Evolutionary conservation across 2,888 invertebrate genomes (phyloP), one percentile per base, ranked within the genome.

Genomic region (Drosophila seclusa): DNA sequence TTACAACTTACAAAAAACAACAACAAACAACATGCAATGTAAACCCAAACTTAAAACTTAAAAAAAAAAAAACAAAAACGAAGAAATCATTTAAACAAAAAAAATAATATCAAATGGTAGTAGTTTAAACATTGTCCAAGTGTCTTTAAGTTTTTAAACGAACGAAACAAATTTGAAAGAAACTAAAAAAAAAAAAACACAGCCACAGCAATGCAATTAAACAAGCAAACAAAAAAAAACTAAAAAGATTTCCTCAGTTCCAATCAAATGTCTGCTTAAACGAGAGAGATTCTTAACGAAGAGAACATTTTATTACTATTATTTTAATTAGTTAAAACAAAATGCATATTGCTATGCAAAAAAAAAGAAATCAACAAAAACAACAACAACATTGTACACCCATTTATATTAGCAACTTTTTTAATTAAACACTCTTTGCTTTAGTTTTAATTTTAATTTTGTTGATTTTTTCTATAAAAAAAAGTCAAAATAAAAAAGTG

Each of bases 61-160:
- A 76, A 58, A 55, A 70, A 55, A 70, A 59, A 49, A 45, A 13
- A 45, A 2, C 7, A 45, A 45, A 45, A 45, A 24, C 16, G 8
- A 45, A 69, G 73, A 68, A 54, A 68, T 82, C 62, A 77, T 78
- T 80, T 65, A 78, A 85, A 80, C 62, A 61, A 76, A 52, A 70
- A 60, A 65, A 65, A 45, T 74, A 71, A 73, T 70, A 82, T 69
- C 65, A 78, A 77, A 61, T 80, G 68, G 78, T 89, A 84, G 80
- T 64, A 77, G 75, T 87, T 87, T 72, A 69, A 76, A 87, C 72
- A 87, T 83, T 87, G 83, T 89, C 80, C 83, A 91, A 86, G 87
- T 90, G 87, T 82, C 88, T 90, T 90, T 87, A 84, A 87, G 85
- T 87, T 90, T 88, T 81, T 80, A 82, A 90, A 82, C 90, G 89